These are phyloP conservation scores for Drosophila mettleri DNA, from an alignment of 2,888 invertebrate species.

Conservation along the genomic window DNA sequence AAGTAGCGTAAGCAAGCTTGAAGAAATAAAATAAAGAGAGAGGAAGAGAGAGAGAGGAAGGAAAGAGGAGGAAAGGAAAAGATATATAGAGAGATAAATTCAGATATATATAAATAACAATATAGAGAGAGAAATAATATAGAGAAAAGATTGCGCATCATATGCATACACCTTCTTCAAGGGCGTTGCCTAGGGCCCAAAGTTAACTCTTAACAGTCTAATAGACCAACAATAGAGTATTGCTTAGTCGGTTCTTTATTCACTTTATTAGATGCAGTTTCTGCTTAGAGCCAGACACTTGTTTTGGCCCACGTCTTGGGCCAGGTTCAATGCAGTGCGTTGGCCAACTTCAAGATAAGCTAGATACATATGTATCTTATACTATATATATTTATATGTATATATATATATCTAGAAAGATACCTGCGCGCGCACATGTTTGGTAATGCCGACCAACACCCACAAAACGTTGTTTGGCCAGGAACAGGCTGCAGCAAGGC, in stretches of 20 bases:
- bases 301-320: constrained; percentile 31
- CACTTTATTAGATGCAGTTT: constrained; percentile 1
- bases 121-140: no score
- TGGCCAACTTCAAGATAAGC: constrained; percentile 43
- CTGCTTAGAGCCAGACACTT: constrained; percentile 32
- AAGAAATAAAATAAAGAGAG: no score
- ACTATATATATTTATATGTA: background rate
- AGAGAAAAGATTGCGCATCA: no score
- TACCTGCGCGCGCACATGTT: constrained; percentile 37
- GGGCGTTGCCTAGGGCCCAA: no score
- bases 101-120: no score
- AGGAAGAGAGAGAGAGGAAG: no score
- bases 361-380: constrained; percentile 2
- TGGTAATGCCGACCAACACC: constrained; percentile 51
- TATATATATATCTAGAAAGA: background rate
- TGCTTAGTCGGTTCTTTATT: background rate
- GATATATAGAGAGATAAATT: no score
- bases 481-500: constrained; percentile 39
- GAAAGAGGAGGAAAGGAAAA: no score
- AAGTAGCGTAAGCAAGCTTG: no score
- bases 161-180: no score
- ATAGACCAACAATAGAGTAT: background rate
- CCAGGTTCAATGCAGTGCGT: constrained; percentile 46
- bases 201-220: no score
- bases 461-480: constrained; percentile 45